Conservation (phyloP, 2,113 vertebrate species). For the Eonycteris spelaea region DNA sequence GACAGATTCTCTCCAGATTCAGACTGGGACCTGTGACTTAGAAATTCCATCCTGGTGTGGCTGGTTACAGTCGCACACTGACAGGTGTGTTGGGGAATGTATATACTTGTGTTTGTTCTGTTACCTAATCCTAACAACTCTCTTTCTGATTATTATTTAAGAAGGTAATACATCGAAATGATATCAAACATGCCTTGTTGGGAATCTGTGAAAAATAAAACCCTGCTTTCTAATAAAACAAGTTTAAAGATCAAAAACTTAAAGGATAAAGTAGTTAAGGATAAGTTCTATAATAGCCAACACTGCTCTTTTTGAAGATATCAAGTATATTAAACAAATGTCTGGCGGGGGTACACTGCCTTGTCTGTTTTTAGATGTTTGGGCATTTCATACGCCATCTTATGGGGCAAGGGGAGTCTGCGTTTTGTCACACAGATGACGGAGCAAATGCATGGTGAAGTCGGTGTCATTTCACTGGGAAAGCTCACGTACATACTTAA, state of each 20-base stretch:
- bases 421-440: neutral
- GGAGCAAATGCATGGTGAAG: neutral
- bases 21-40: neutral
- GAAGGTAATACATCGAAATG: neutral
- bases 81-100: neutral
- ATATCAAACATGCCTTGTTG: neutral
- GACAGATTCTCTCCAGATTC: neutral
- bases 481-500: neutral
- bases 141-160: constrained; percentile 32
- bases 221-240: neutral
- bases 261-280: neutral
- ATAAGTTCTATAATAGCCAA: neutral
- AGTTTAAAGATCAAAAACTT: neutral
- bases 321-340: neutral
- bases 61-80: neutral
- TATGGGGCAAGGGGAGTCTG: neutral
- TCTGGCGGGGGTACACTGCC: neutral
- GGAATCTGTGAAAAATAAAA: constrained; percentile 14
- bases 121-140: neutral
- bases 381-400: neutral
- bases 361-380: neutral
- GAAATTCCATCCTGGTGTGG: neutral
- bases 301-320: neutral
- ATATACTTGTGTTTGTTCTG: neutral
- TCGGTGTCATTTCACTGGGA: neutral